Evolutionary conservation across 2,113 vertebrate species (phyloP).

Genomic region (Falcunculus frontatus): DNA sequence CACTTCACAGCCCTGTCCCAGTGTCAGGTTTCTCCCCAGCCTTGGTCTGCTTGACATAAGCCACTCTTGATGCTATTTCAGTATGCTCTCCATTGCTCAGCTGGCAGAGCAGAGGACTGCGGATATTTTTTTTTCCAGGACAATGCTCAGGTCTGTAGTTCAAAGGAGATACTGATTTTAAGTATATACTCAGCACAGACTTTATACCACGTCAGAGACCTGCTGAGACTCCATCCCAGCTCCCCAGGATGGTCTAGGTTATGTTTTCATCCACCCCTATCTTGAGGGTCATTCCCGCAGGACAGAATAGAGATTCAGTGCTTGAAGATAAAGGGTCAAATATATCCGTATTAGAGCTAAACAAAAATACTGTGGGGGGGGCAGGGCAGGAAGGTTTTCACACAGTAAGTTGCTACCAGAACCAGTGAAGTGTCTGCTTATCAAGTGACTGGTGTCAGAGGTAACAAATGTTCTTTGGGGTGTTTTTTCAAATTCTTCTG

Average conservation of each 20-base stretch:
- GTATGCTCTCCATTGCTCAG: not conserved
- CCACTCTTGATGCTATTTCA: constrained; percentile 29
- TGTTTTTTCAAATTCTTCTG: not conserved
- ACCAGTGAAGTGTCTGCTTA: not conserved
- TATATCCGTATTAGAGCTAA: not conserved
- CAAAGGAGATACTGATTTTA: not conserved
- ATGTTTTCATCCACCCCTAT: not conserved
- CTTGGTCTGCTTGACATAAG: not conserved
- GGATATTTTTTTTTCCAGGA: not conserved
- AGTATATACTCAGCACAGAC: not conserved
- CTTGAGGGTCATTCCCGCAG: not conserved
- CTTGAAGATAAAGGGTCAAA: not conserved
- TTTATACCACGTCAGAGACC: not conserved
- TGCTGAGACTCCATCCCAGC: not conserved
- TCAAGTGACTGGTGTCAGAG: not conserved
- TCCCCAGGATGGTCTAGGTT: not conserved
- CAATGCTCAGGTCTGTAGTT: not conserved
- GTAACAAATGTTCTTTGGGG: not conserved
- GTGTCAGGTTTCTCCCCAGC: constrained; percentile 21
- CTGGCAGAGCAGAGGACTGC: not conserved
- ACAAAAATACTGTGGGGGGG: not conserved
- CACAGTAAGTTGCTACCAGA: not conserved
- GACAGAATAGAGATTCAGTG: not conserved
- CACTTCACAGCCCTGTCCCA: not conserved
- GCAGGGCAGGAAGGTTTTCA: not conserved